A percentile compares a stretch with the other conserved stretches of the same genome.
Evolutionary conservation across 2,888 invertebrate genomes (phyloP).

Genomic region (Campopleginae sp.): DNA sequence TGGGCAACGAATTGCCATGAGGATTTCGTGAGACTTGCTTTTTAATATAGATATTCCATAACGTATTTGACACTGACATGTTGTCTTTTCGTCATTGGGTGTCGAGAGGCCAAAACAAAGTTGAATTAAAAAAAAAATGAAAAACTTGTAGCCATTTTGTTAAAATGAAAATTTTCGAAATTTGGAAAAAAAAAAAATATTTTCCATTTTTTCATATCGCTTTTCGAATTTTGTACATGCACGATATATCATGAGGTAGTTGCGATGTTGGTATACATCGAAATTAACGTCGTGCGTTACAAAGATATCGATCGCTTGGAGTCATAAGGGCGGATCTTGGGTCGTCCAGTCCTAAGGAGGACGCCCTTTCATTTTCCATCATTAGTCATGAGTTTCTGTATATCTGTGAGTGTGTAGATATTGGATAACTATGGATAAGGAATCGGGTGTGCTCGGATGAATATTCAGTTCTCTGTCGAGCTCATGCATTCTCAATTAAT

Average conservation of each 20-base stretch:
- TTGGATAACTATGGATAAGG: conserved; percentile 28
- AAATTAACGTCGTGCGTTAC: conserved; percentile 4
- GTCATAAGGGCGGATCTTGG: neutral
- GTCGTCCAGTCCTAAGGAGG: neutral
- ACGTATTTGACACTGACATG: neutral
- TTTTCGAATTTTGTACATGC: neutral
- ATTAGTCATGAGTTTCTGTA: neutral
- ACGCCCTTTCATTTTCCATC: neutral
- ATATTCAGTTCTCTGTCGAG: conserved; percentile 74
- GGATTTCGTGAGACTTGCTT: neutral
- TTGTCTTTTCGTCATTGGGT: neutral
- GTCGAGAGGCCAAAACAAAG: neutral
- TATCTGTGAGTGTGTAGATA: neutral
- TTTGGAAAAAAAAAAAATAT: no score
- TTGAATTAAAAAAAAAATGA: no score
- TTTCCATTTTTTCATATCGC: no score
- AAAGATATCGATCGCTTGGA: neutral
- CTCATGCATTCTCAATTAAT: conserved; percentile 77
- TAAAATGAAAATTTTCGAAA: no score
- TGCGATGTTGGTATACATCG: conserved; percentile 18
- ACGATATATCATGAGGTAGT: conserved; percentile 42
- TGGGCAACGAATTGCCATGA: conserved; percentile 13
- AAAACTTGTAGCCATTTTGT: no score
- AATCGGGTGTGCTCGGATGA: conserved; percentile 68
- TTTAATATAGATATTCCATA: neutral